Conservation (phyloP, 2,888 invertebrate species). For the Alcis repandata region DNA sequence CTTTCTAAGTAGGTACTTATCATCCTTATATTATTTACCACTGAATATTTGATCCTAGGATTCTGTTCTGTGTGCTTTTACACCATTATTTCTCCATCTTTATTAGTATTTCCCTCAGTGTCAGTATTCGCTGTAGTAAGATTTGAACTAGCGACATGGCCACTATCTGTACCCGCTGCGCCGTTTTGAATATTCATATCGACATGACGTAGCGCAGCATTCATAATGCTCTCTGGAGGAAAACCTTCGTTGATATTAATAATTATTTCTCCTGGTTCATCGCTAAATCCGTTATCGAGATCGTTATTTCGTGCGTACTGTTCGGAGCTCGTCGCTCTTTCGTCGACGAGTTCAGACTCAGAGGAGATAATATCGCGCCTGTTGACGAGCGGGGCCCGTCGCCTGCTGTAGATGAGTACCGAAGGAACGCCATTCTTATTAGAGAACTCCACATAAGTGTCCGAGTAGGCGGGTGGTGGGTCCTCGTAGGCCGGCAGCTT, state of each 20-base stretch:
- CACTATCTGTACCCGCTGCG: neutral
- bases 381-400: slow-evolving; percentile 20
- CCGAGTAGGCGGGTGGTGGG: slow-evolving; percentile 75
- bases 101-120: neutral
- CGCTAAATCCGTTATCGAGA: neutral
- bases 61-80: slow-evolving; percentile 7
- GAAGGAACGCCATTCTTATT: slow-evolving; percentile 60
- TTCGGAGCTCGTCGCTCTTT: neutral
- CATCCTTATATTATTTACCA: slow-evolving; percentile 12
- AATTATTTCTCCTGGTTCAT: neutral
- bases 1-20: no score
- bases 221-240: no score
- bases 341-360: neutral
- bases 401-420: slow-evolving; percentile 56
- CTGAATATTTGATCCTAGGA: slow-evolving; percentile 11
- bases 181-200: neutral
- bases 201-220: neutral
- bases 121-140: neutral
- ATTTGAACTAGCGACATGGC: neutral
- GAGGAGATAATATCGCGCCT: slow-evolving; percentile 12
- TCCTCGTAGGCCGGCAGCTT: slow-evolving; percentile 53
- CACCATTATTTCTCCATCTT: slow-evolving; percentile 11
- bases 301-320: slow-evolving; percentile 12
- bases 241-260: no score
- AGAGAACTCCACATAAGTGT: slow-evolving; percentile 63